Base-by-base conservation (phyloP, 1,140 invertebrate genomes). In the Meloidogyne floridensis region DNA sequence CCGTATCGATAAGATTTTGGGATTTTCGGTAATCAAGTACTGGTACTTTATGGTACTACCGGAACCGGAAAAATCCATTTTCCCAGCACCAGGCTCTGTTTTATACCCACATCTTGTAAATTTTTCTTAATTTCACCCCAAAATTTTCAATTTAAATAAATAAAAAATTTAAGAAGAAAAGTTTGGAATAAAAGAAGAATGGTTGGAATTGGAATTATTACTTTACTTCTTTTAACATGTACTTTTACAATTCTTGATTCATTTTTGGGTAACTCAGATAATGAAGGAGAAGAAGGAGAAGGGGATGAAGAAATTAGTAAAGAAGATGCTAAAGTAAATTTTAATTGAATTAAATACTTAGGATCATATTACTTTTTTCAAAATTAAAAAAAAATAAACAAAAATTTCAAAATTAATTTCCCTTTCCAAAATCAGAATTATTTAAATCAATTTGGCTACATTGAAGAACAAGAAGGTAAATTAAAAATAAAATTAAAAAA, bases 141-240 rank as follows among this genome's bases (percentile, higher is more conserved):
- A 47, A 47, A 47, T 47, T 47, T 3, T 47, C 3, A 5, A 5
- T 47, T 47, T 47, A 47, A 47, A 47, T 47, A 6, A 47, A 32
- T 32, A 32, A 32, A 32, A 32, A 32, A 32, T 32, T 32, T 32
- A 32, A 32, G 32, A 47, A 47, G 47, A 47, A 4, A 18, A 71
- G 5, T 43, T 73, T 65, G 59, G 59, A 65, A 65, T 65, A 65
- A 65, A 65, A 65, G 5, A 18, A 65, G n/a, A 65, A 65, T 65
- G n/a, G 4, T 65, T 65, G 59, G 59, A n/a, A 18, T 65, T 65
- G 59, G 59, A 65, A 65, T 65, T n/a, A 65, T 65, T 65, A 13
- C 59, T 18, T 65, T 65, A 65, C n/a, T 65, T 65, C n/a, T 65
- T n/a, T 65, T 65, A 65, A 65, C 59, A 65, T 65, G 59, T 65